Evolutionary conservation across 2,888 invertebrate species (phyloP).

Genomic region (Eueremaeus valkanovi): DNA sequence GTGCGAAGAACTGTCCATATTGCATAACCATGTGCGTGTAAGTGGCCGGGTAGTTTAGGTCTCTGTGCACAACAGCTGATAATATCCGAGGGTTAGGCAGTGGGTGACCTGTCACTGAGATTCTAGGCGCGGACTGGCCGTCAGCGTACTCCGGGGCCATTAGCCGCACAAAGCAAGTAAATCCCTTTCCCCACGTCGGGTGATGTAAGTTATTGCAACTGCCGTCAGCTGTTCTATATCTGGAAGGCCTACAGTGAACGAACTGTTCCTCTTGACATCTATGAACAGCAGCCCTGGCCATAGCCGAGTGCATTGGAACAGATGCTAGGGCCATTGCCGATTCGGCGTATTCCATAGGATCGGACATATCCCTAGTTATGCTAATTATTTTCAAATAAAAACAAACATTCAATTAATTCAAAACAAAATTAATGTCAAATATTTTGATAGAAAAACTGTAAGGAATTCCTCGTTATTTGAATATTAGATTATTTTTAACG

Average conservation of each 20-base stretch:
- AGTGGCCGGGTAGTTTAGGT: slow-evolving; percentile 54
- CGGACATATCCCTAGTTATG: slow-evolving; percentile 29
- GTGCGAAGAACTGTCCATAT: slow-evolving; percentile 86
- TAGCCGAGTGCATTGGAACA: slow-evolving; percentile 40
- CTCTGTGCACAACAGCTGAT: slow-evolving; percentile 73
- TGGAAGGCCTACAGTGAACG: slow-evolving; percentile 43
- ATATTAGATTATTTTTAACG: no score
- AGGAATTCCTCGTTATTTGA: no score
- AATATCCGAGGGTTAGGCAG: slow-evolving; percentile 81
- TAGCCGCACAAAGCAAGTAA: slow-evolving; percentile 75
- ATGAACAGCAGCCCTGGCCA: slow-evolving; percentile 41
- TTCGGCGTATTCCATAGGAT: slow-evolving; percentile 41
- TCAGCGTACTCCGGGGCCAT: slow-evolving; percentile 76
- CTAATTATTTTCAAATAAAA: background rate
- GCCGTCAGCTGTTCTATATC: slow-evolving; percentile 78
- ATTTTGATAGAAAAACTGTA: no score
- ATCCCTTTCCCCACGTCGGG: slow-evolving; percentile 73
- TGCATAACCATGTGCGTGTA: slow-evolving; percentile 93
- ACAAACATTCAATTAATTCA: background rate
- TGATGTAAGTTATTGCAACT: slow-evolving; percentile 78
- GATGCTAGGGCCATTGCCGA: slow-evolving; percentile 40
- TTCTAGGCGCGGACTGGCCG: slow-evolving; percentile 55
- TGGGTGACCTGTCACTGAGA: slow-evolving; percentile 58
- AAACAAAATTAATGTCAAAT: background rate
- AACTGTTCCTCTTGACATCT: slow-evolving; percentile 42